A percentile compares a stretch with the other conserved stretches of the same genome.
Evolutionary conservation across 2,113 vertebrate genomes (phyloP).

Genomic region (Fukomys damarensis): DNA sequence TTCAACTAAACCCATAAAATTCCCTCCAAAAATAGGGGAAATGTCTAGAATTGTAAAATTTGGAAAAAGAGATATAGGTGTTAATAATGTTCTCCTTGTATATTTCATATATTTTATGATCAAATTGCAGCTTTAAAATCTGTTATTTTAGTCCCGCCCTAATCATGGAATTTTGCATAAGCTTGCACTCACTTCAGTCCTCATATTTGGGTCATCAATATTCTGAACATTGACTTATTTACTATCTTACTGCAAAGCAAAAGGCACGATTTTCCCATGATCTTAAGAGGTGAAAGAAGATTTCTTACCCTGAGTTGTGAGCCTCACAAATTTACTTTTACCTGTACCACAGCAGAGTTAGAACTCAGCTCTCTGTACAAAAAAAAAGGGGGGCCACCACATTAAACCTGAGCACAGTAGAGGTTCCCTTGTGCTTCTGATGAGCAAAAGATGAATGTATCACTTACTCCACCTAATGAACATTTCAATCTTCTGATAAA

Average conservation of each 20-base stretch:
- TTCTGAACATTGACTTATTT: background rate
- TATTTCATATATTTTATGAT: background rate
- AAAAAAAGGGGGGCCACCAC: background rate
- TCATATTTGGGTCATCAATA: background rate
- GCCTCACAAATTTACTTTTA: background rate
- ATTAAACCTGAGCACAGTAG: background rate
- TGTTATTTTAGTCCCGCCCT: background rate
- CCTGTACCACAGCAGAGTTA: constrained; percentile 38
- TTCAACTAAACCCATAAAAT: background rate
- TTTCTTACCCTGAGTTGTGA: background rate
- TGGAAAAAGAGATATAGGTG: background rate
- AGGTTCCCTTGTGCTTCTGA: constrained; percentile 20
- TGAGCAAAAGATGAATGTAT: constrained; percentile 67
- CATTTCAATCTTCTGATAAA: constrained; percentile 86
- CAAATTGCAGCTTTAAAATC: background rate
- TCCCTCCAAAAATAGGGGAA: background rate
- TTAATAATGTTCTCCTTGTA: constrained; percentile 5
- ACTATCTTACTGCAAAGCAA: background rate
- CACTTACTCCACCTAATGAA: constrained; percentile 80
- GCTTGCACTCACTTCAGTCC: no score
- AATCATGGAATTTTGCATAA: background rate
- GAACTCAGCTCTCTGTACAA: constrained; percentile 35
- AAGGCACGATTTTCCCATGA: background rate
- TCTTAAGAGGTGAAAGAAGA: background rate
- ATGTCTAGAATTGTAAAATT: background rate